These are phyloP conservation scores for Tipula unca DNA, from an alignment of 2,888 invertebrate genomes.

Conservation along the genomic window DNA sequence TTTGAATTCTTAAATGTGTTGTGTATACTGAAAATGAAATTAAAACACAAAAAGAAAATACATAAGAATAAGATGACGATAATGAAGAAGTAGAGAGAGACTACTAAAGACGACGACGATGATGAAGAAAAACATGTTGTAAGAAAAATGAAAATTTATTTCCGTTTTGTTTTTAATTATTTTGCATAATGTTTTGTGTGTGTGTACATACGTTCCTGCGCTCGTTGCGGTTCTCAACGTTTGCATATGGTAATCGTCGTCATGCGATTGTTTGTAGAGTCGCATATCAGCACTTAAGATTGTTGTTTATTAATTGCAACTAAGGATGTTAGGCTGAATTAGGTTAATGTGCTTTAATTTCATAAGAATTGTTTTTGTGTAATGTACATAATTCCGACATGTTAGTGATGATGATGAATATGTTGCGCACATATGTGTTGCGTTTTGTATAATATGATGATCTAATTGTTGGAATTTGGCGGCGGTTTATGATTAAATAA, in stretches of 20 bases:
- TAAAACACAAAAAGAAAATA: neutral
- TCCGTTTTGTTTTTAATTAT: conserved; percentile 9
- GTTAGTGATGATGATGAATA: neutral
- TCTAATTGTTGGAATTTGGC: neutral
- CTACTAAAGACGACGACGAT: neutral
- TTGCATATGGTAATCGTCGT: neutral
- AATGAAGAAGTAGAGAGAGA: neutral
- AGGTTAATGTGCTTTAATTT: neutral
- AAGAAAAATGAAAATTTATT: conserved; percentile 8
- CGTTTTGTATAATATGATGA: neutral
- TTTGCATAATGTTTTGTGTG: neutral
- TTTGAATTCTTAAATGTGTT: neutral
- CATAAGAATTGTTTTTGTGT: neutral
- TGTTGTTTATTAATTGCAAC: neutral
- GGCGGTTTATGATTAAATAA: neutral
- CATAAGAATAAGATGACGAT: neutral
- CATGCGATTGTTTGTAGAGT: neutral
- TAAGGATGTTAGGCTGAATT: neutral
- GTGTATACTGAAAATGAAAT: neutral
- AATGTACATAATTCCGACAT: neutral
- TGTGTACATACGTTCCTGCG: neutral
- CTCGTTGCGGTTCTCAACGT: neutral
- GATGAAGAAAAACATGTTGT: neutral
- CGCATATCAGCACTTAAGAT: neutral
- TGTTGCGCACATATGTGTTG: neutral